Percentiles rank a stretch among this genome's conserved stretches.
Evolutionary conservation across 2,113 vertebrate species (phyloP).

Genomic region (Spilogale gracilis): DNA sequence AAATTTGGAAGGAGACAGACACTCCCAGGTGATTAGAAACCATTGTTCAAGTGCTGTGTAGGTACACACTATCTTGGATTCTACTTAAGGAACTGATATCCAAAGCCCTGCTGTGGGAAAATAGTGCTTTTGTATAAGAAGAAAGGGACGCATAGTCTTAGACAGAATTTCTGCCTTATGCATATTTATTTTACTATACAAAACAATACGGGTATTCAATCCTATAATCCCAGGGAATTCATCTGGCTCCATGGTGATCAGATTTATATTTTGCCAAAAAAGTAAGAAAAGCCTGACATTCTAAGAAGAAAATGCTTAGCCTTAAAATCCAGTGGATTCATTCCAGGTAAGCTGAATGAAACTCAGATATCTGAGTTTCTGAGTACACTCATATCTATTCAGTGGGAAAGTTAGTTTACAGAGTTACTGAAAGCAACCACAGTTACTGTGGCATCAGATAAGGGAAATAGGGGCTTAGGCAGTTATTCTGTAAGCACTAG

Average conservation of each 20-base stretch:
- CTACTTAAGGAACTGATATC: neutral
- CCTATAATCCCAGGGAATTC: neutral
- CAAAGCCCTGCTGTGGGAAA: neutral
- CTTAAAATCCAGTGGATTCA: neutral
- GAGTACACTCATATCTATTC: neutral
- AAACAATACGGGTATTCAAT: neutral
- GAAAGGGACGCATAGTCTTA: neutral
- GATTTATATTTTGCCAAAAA: slow-evolving; percentile 50
- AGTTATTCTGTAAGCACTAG: slow-evolving; percentile 30
- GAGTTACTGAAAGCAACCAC: neutral
- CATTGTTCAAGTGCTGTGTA: neutral
- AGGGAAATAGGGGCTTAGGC: neutral
- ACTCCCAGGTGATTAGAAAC: neutral
- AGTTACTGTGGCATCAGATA: neutral
- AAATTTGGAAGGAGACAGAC: neutral
- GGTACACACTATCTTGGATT: neutral
- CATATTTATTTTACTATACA: neutral
- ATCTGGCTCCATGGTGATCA: neutral
- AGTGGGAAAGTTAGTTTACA: neutral
- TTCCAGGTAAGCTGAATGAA: neutral
- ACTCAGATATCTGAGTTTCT: neutral
- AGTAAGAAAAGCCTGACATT: neutral
- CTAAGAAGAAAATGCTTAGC: slow-evolving; percentile 13
- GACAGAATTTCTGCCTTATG: slow-evolving; percentile 12
- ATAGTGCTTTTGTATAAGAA: neutral